A percentile compares a stretch with the other conserved stretches of the same genome.
Evolutionary conservation across 2,888 invertebrate species (phyloP).

Genomic region (Leucoma salicis): DNA sequence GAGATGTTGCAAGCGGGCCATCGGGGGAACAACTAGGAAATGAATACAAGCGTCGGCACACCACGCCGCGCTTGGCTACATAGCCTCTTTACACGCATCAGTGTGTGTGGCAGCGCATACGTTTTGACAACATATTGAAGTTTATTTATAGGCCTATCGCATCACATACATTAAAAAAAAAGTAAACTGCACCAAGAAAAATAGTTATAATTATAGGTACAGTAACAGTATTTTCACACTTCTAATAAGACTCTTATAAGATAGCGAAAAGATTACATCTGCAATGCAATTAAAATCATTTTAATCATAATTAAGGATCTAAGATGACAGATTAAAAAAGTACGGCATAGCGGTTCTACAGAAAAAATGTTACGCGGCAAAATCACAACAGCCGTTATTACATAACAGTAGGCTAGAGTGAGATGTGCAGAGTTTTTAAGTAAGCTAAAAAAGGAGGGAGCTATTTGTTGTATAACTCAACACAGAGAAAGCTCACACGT

Average conservation of each 20-base stretch:
- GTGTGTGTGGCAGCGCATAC: constrained; percentile 58
- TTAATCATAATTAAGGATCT: constrained; percentile 23
- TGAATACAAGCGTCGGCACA: constrained; percentile 63
- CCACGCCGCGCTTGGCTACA: constrained; percentile 47
- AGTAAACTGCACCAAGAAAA: constrained; percentile 7
- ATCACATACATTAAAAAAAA: constrained; percentile 14
- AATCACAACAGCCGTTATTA: constrained; percentile 80
- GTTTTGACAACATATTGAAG: constrained; percentile 62
- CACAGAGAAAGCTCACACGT: constrained; percentile 78
- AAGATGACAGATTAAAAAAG: constrained; percentile 45
- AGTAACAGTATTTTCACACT: neutral
- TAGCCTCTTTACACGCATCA: constrained; percentile 38
- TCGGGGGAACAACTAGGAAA: constrained; percentile 78
- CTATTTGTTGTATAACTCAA: constrained; percentile 71
- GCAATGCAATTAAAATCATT: constrained; percentile 25
- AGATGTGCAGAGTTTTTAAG: constrained; percentile 40
- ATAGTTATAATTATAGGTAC: too few relatives aligned
- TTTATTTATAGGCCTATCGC: constrained; percentile 65
- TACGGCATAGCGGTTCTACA: constrained; percentile 58
- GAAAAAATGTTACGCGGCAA: constrained; percentile 75
- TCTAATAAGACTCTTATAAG: constrained; percentile 28
- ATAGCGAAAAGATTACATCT: constrained; percentile 13
- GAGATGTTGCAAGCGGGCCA: constrained; percentile 76
- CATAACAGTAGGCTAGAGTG: constrained; percentile 70
- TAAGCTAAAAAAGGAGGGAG: constrained; percentile 56